Evolutionary conservation across 2,888 invertebrate genomes (phyloP).

Genomic region (Marasmarcha lunaedactyla): DNA sequence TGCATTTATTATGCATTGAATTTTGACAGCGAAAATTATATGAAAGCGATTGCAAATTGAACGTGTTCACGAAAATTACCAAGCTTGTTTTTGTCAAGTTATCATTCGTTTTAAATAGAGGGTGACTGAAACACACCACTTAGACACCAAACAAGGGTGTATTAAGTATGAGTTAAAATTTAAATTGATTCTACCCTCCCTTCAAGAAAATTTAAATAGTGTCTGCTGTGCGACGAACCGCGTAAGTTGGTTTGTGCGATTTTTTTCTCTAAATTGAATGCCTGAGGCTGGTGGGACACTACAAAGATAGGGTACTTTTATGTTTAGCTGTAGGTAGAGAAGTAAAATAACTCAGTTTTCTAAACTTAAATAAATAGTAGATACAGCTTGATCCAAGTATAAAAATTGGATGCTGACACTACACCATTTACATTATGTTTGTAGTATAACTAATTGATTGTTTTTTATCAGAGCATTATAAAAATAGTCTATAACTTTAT

Average conservation of each 20-base stretch:
- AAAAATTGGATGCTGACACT: constrained; percentile 29
- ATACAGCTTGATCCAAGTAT: constrained; percentile 22
- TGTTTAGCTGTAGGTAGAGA: too few relatives aligned
- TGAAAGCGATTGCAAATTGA: constrained; percentile 1
- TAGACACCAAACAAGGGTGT: constrained; percentile 71
- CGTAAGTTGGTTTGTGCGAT: constrained; percentile 58
- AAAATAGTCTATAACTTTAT: too few relatives aligned
- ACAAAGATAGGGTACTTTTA: constrained; percentile 27
- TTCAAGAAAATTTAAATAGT: constrained; percentile 64
- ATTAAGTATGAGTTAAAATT: constrained; percentile 70
- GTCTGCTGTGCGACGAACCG: constrained; percentile 58
- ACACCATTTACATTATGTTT: too few relatives aligned
- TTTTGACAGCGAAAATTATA: background rate
- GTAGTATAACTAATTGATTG: too few relatives aligned
- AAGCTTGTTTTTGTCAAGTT: constrained; percentile 53
- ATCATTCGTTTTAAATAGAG: constrained; percentile 61
- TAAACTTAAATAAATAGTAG: too few relatives aligned
- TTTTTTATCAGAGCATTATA: too few relatives aligned
- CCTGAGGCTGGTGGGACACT: constrained; percentile 55
- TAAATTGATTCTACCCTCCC: constrained; percentile 68
- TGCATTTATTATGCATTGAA: background rate
- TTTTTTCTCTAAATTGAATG: constrained; percentile 65
- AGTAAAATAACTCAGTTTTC: too few relatives aligned
- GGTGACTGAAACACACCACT: constrained; percentile 68
- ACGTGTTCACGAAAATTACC: constrained; percentile 24